Base-by-base conservation (phyloP, 2,113 vertebrate species). In the Megaceryle torquata region DNA sequence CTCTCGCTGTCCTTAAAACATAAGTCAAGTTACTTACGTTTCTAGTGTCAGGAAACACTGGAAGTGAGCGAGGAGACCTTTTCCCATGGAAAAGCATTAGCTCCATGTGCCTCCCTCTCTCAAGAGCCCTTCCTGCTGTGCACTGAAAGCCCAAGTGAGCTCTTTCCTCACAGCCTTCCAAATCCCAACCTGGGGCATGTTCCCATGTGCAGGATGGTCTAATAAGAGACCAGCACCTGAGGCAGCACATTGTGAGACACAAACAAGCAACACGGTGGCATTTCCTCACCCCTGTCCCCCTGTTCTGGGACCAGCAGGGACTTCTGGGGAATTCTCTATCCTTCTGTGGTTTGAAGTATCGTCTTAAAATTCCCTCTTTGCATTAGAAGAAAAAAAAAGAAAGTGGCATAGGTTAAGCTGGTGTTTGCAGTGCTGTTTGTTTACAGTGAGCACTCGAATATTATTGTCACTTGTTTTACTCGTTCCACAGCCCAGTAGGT, bases 391-490 rank as follows among this genome's bases (percentile, higher is more conserved):
- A 88, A 65, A 39, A 64, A 79, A 46, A 67, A 53, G 41, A 43
- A 59, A 90, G 48, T 31, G 37, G 54, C 0, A 0, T 57, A 48
- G 88, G n/a, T 41, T 53, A 72, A 29, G 54, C 85, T 86, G 67
- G 59, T 19, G 75, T 95, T 96, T 72, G 26, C 57, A 50, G 63
- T n/a, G 54, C 78, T 93, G 53, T 86, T 86, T 92, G 92, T 97
- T 96, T 94, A 91, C 68, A 72, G 0, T 10, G 65, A 96, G 64
- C 39, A 51, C 87, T 76, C 75, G 86, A 74, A 37, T 85, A 56
- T 91, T 67, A 41, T 33, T 82, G 84, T 83, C 78, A 75, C 94
- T 95, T 29, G 88, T 89, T 89, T 46, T 74, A 93, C 95, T 92
- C 1, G 86, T 95, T 93, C 91, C 3, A 19, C 89, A 88, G 93